These are phyloP conservation scores for Neuroscelio doddi DNA, from an alignment of 2,888 invertebrate species.

Conservation along the genomic window DNA sequence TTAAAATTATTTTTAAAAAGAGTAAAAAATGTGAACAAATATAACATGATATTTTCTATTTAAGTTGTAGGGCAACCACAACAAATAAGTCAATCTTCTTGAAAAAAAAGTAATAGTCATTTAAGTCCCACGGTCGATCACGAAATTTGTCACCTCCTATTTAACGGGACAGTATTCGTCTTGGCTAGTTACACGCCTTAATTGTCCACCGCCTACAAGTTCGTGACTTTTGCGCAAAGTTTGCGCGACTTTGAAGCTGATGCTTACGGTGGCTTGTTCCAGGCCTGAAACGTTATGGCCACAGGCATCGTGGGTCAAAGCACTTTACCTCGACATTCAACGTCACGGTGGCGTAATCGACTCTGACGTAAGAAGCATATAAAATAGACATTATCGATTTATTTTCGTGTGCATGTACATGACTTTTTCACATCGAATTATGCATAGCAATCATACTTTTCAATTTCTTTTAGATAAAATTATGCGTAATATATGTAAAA, in stretches of 20 bases:
- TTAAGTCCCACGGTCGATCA: constrained; percentile 24
- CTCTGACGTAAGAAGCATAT: constrained; percentile 44
- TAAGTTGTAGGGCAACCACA: no score
- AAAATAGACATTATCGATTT: constrained; percentile 43
- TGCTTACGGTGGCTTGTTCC: constrained; percentile 36
- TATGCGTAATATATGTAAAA: no score
- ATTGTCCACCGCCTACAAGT: constrained; percentile 54
- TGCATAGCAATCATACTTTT: background rate
- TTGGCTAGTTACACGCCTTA: constrained; percentile 66
- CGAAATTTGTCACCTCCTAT: constrained; percentile 48
- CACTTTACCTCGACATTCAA: constrained; percentile 44
- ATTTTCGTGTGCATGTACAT: constrained; percentile 35
- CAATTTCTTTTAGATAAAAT: no score
- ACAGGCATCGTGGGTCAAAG: constrained; percentile 48
- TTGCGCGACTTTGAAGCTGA: constrained; percentile 21
- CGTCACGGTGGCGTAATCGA: constrained; percentile 48
- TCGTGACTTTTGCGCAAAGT: constrained; percentile 53
- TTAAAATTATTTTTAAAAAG: no score
- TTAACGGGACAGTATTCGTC: constrained; percentile 50
- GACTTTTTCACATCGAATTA: constrained; percentile 15
- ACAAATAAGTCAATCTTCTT: no score
- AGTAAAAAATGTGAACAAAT: no score
- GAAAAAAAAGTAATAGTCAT: no score
- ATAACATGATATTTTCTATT: no score
- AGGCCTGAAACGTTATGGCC: constrained; percentile 47